Evolutionary conservation across 2,113 vertebrate genomes (phyloP), one percentile per base, ranked within the genome.

Genomic region (Cygnus buccinator): DNA sequence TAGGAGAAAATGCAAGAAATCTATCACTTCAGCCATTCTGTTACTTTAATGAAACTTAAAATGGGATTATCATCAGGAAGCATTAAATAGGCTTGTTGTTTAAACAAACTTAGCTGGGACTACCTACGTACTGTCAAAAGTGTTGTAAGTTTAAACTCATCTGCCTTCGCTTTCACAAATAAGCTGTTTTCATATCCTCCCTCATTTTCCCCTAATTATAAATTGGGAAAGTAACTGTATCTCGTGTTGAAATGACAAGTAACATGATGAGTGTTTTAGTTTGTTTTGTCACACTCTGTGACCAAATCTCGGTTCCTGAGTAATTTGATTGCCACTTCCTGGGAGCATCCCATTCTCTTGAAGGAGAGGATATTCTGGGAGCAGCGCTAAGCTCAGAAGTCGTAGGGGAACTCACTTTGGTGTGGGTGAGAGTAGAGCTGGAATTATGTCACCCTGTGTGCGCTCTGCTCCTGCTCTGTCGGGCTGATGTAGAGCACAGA

Each of bases 401-500:
- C 13, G 2, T 7, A 39, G 7, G 13, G n/a, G 54, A 67, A 33
- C 21, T 58, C 46, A 11, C 8, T 39, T 28, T 14, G 3, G 26
- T 1, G 35, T 28, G 63, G 29, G 29, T 61, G 63, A 59, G 6
- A 67, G 35, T 5, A 18, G 62, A 55, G 19, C 2, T 25, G 77
- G 6, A 4, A 28, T 72, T 33, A 1, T 31, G 37, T 46, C 41
- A 19, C 41, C 21, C 31, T 5, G 4, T 4, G 4, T 0, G 6
- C 0, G 0, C 55, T 19, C n/a, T 81, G 37, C 44, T 70, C 19
- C 39, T 16, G 1, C 29, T 46, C 29, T 52, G 5, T 14, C 6
- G 48, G 44, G 78, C 10, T 39, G 57, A 67, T 5, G 12, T 11
- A 37, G 54, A 63, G 21, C 43, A 31, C 16, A 1, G 0, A 2